These are phyloP conservation scores for Chauna torquata DNA, from an alignment of 2,113 vertebrate genomes.

Conservation along the genomic window DNA sequence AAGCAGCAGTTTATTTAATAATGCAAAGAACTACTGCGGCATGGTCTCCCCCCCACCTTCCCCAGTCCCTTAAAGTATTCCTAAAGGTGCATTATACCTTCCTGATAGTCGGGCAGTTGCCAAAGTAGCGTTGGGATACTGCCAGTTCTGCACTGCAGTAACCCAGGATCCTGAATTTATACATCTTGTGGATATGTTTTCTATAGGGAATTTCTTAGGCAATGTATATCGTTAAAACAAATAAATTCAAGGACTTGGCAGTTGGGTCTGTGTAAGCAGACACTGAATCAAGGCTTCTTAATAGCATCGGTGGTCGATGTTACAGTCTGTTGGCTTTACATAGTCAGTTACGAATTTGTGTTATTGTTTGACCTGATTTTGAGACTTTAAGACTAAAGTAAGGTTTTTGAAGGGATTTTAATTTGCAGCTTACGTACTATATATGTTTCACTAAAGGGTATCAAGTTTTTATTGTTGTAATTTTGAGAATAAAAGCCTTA, in stretches of 20 bases:
- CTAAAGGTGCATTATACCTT: constrained; percentile 37
- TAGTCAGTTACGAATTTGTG: background rate
- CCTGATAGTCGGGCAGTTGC: constrained; percentile 1
- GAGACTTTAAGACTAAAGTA: background rate
- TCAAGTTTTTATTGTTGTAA: background rate
- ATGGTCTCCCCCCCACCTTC: background rate
- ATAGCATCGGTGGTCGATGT: background rate
- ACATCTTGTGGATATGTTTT: background rate
- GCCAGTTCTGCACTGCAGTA: constrained; percentile 71
- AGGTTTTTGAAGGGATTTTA: background rate
- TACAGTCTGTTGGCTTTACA: background rate
- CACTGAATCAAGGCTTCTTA: background rate
- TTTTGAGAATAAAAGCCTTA: background rate
- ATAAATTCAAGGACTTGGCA: constrained; percentile 1
- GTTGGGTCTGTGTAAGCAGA: background rate
- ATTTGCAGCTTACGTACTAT: background rate
- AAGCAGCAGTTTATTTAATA: constrained; percentile 28
- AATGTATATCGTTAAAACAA: background rate
- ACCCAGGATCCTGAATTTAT: constrained; percentile 37
- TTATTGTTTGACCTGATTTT: constrained; percentile 12
- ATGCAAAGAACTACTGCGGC: constrained; percentile 18
- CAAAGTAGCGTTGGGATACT: constrained; percentile 10
- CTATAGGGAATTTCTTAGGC: background rate
- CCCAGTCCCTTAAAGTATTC: background rate
- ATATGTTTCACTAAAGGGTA: background rate